A percentile compares a stretch with the other conserved stretches of the same genome.
phyloP scores from a whole-genome alignment of 2,797 vertebrate genomes.

The Hemitrygon akajei region DNA sequence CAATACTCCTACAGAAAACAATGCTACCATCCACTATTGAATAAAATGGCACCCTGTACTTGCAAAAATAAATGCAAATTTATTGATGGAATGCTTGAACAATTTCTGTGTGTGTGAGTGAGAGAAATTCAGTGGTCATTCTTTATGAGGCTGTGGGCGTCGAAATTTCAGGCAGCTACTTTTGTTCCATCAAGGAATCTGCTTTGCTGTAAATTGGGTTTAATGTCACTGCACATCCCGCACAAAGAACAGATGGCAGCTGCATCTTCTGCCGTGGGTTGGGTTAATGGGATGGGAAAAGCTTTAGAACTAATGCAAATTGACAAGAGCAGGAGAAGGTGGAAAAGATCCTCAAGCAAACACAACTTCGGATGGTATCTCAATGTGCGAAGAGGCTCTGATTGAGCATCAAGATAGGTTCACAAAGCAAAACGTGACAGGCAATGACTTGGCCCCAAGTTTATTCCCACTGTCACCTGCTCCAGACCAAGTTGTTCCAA shows the following conservation, averaged over 20 bases:
- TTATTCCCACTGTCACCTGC: too few species aligned
- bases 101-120: neutral
- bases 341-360: neutral
- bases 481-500: too few species aligned
- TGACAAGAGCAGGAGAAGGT: neutral
- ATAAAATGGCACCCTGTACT: neutral
- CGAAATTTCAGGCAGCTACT: neutral
- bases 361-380: neutral
- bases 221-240: constrained; percentile 49
- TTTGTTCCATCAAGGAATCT: constrained; percentile 43
- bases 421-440: neutral
- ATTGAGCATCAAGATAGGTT: neutral
- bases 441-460: too few species aligned
- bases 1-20: neutral
- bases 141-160: neutral
- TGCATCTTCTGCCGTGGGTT: neutral
- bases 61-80: constrained; percentile 4
- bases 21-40: neutral
- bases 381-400: too few species aligned
- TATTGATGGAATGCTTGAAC: neutral
- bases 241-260: constrained; percentile 44
- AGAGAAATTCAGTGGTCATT: constrained; percentile 1
- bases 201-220: constrained; percentile 52
- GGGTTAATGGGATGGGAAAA: neutral
- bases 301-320: neutral